Percentiles rank a stretch among this genome's conserved stretches.
Conservation (phyloP, 2,888 invertebrate genomes). For the Amphipoea oculea region DNA sequence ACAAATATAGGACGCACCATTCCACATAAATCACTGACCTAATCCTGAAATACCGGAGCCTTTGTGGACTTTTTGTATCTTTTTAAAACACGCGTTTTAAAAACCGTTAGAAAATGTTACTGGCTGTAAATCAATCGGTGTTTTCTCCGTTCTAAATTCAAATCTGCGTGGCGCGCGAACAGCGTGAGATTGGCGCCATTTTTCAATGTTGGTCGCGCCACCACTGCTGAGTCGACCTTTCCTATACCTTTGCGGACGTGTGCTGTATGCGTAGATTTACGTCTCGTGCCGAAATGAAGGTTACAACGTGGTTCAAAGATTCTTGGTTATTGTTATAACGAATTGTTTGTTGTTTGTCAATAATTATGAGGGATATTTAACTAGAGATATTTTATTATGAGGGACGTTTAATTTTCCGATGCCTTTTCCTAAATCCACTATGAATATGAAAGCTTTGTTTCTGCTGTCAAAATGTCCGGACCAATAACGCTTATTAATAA, state of each 20-base stretch:
- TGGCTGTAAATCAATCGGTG: constrained; percentile 74
- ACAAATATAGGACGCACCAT: constrained; percentile 32
- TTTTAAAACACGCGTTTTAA: constrained; percentile 50
- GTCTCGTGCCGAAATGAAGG: constrained; percentile 22
- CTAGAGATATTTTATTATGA: not conserved
- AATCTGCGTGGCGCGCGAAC: constrained; percentile 64
- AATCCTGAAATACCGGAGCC: constrained; percentile 55
- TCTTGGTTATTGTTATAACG: not conserved
- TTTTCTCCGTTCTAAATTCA: constrained; percentile 71
- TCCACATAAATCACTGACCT: constrained; percentile 53
- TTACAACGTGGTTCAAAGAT: not conserved
- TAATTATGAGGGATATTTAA: not conserved
- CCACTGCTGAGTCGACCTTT: constrained; percentile 57
- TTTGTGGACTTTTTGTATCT: constrained; percentile 51
- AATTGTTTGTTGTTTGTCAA: not conserved
- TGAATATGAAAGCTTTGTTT: constrained; percentile 36
- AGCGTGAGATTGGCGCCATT: constrained; percentile 71
- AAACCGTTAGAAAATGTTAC: constrained; percentile 64
- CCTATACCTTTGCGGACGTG: constrained; percentile 48
- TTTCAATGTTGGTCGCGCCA: constrained; percentile 67
- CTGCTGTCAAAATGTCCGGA: constrained; percentile 40
- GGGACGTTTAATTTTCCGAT: not conserved
- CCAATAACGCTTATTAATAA: constrained; percentile 26
- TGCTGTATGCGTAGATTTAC: constrained; percentile 35
- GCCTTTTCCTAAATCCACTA: not conserved